Evolutionary conservation across 2,113 vertebrate genomes (phyloP), one percentile per base, ranked within the genome.

Genomic region (Pachyramphus minor): DNA sequence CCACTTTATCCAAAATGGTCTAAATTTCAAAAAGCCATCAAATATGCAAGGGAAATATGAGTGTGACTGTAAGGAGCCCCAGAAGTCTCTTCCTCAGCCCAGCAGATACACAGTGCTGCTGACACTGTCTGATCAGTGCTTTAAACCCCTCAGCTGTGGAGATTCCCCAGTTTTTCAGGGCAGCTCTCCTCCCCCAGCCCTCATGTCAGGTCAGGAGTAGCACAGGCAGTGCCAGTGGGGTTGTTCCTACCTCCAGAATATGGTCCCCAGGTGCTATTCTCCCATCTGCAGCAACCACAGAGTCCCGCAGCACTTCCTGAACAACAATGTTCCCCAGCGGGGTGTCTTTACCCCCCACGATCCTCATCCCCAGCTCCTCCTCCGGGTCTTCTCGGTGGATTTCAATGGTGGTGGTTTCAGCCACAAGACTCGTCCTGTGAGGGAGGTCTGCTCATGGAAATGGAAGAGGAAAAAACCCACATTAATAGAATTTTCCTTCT

Each of bases 281-380:
- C 88, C 98, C 98, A 87, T 99, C 98, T 8, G 98, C 96, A 81
- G 98, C 98, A 19, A 98, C 87, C 69, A 98, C 90, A 8, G 98
- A 99, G 95, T 99, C 99, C 59, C 97, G 94, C 77, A 99, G 89
- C 39, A 99, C 98, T 60, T 99, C 99, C 95, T 99, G 99, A 87
- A 99, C 98, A 45, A 99, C 98, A 3, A 99, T 98, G 89, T 99
- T 99, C 21, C 99, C 99, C 30, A 99, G 97, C 1, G 99, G 99
- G 6, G 99, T 99, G 98, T 99, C 98, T 96, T 99, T 99, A 10
- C 99, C 99, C 25, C 99, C 99, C 17, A 99, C 99, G 50, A 99
- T 99, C 60, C 98, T 98, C 90, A 99, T 98, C 30, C 99, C 99
- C 82, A 99, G 97, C 59, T 98, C 98, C 59, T 99, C 98, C 60